Conservation (phyloP, 1,140 invertebrate species). For the Zaprionus ornatus region DNA sequence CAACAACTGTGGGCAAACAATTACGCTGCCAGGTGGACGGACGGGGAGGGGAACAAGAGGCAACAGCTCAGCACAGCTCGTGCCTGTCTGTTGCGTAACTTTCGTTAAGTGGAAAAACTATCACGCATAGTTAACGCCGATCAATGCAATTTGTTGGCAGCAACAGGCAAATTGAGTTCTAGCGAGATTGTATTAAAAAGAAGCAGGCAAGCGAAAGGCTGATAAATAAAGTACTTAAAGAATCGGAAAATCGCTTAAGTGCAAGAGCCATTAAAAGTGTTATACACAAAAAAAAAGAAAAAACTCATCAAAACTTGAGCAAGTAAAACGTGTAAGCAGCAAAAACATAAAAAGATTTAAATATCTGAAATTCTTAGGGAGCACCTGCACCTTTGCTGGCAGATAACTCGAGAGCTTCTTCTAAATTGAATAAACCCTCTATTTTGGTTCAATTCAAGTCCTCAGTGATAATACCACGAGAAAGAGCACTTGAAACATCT, state of each 20-base stretch:
- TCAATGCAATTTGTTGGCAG: slow-evolving; percentile 39
- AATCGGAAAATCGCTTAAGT: not conserved
- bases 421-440: not conserved
- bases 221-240: slow-evolving; percentile 3
- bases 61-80: not conserved
- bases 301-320: not conserved
- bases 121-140: slow-evolving; percentile 37
- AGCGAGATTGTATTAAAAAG: not conserved
- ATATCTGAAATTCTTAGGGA: not conserved
- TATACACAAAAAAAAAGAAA: not conserved
- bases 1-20: slow-evolving; percentile 45
- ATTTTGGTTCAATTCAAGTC: not conserved
- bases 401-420: not conserved
- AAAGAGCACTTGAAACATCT: not conserved
- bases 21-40: slow-evolving; percentile 55
- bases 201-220: not conserved
- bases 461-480: not conserved
- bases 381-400: not conserved
- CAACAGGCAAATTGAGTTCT: slow-evolving; percentile 17
- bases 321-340: not conserved
- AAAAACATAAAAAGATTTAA: not conserved
- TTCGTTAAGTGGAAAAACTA: slow-evolving; percentile 35
- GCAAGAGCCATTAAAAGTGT: not conserved
- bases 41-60: not conserved
- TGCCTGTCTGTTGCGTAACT: slow-evolving; percentile 24